Conservation (phyloP, 2,888 invertebrate species). For the Notodonta ziczac region DNA sequence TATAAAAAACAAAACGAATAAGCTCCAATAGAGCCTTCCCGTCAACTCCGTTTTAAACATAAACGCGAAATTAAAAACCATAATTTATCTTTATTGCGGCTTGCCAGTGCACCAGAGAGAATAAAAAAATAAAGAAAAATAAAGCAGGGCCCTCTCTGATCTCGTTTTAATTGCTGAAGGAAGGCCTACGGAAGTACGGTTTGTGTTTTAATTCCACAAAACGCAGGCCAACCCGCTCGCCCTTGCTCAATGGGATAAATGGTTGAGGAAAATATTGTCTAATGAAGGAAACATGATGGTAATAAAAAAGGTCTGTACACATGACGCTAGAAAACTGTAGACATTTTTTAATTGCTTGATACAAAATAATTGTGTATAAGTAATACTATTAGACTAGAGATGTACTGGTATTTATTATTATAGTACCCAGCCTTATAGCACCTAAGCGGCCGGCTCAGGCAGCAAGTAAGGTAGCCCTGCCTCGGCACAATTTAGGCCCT, state of each 20-base stretch:
- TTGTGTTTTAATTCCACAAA: slow-evolving; percentile 55
- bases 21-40: slow-evolving; percentile 13
- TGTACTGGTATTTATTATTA: too few relatives aligned
- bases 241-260: slow-evolving; percentile 34
- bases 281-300: slow-evolving; percentile 16
- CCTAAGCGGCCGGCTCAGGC: too few relatives aligned
- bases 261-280: slow-evolving; percentile 18
- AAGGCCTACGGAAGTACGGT: slow-evolving; percentile 41
- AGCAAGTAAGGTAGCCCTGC: too few relatives aligned
- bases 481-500: too few relatives aligned
- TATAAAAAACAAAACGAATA: slow-evolving; percentile 1
- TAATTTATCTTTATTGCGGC: slow-evolving; percentile 75
- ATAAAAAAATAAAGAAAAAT: slow-evolving; percentile 42
- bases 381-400: too few relatives aligned
- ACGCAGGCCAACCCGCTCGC: slow-evolving; percentile 44
- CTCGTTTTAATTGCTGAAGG: slow-evolving; percentile 69
- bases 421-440: too few relatives aligned
- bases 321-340: too few relatives aligned
- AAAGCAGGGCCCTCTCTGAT: slow-evolving; percentile 55
- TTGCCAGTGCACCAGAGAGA: slow-evolving; percentile 51
- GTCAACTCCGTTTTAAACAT: slow-evolving; percentile 40
- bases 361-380: too few relatives aligned
- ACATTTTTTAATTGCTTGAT: too few relatives aligned
- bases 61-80: slow-evolving; percentile 72
- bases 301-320: not conserved